These are phyloP conservation scores for Archivesica marissinica DNA, from an alignment of 1,140 invertebrate genomes.

Conservation along the genomic window DNA sequence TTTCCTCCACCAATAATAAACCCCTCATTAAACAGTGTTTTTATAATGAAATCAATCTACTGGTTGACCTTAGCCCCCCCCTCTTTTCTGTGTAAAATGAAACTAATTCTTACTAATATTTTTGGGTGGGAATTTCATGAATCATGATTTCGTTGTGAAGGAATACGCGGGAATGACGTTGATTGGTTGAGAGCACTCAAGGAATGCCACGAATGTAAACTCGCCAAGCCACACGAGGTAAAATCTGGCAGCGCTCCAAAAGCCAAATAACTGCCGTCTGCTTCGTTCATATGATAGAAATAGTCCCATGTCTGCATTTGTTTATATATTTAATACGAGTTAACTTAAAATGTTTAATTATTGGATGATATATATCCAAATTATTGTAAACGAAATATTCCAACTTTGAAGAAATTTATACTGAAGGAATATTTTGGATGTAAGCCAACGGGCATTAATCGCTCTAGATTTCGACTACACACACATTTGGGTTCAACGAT, in stretches of 20 bases:
- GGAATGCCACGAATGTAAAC: constrained; percentile 72
- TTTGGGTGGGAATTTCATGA: constrained; percentile 59
- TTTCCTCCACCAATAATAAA: not conserved
- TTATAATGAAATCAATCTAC: not conserved
- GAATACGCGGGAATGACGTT: constrained; percentile 71
- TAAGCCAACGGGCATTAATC: constrained; percentile 70
- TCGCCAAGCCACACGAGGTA: constrained; percentile 50
- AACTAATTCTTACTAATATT: constrained; percentile 23
- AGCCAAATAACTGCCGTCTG: constrained; percentile 28
- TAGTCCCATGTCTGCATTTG: constrained; percentile 72
- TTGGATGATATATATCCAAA: not conserved
- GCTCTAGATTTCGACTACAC: constrained; percentile 67
- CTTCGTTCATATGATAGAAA: constrained; percentile 38
- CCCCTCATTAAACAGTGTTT: not conserved
- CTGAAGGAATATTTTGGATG: constrained; percentile 53
- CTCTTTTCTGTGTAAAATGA: not conserved
- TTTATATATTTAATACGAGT: not conserved
- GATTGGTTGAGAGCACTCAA: constrained; percentile 70
- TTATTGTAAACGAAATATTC: not conserved
- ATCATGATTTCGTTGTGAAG: constrained; percentile 48
- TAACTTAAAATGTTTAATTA: not conserved
- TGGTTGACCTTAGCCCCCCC: not conserved
- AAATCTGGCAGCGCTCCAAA: constrained; percentile 67
- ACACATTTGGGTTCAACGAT: constrained; percentile 73
- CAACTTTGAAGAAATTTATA: not conserved